Evolutionary conservation across 2,888 invertebrate genomes (phyloP), one percentile per base, ranked within the genome.

Genomic region (Drosophila kanekoi): DNA sequence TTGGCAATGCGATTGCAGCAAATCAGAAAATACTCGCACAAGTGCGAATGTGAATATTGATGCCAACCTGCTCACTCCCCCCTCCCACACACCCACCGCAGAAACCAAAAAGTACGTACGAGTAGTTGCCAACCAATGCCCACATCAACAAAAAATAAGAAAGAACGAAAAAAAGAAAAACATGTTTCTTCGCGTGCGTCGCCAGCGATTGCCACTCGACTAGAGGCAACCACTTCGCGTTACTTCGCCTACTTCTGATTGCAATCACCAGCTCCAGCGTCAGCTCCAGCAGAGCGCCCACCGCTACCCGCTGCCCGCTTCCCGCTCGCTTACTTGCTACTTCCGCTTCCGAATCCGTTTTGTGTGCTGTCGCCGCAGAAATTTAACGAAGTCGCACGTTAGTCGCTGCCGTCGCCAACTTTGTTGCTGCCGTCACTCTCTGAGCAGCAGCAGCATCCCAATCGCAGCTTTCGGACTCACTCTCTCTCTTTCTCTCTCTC

Each of bases 1-100:
- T 76, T 79, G 72, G 67, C 70, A 71, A 67, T 77, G 74, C 74
- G 79, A 75, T 80, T 86, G 79, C 81, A 79, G 87, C 86, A 86
- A 86, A 86, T 86, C 85, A 89, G 81, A 86, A 87, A 89, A 84
- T 89, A 73, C 73, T 86, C 89, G 78, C 80, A 87, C 85, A 85
- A 86, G 89, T 86, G 86, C 82, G 88, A 87, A 89, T 86, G 86
- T 89, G 86, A 89, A 87, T 89, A 89, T 86, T 87, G 84, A 86
- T 84, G 84, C 49, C 28, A 8, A 28, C 28, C 28, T 8, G 2
- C 28, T 18, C 1, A 1, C 23, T 14, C 35, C 10, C 37, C 9
- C 11, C 13, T 1, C 33, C 5, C 1, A 5, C n/a, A 4, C 3
- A 6, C 16, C 14, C 35, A 9, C 8, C 11, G 16, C 9, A 43